These are phyloP conservation scores for Schizothorax lantsangensis DNA, from an alignment of 2,797 vertebrate species.

Conservation along the genomic window DNA sequence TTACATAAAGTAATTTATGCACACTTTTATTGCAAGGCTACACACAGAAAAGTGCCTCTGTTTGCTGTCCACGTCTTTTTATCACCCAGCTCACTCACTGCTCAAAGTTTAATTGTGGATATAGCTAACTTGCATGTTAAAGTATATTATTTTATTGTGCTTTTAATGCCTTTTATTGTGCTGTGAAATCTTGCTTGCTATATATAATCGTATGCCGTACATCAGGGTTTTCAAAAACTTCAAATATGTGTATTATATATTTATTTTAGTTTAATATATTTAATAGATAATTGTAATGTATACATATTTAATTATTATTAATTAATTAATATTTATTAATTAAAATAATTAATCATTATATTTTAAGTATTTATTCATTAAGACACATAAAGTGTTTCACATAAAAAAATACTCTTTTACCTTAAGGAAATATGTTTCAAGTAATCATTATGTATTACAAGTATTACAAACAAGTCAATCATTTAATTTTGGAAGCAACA, in stretches of 20 bases:
- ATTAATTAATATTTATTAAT: background rate
- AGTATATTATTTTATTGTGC: background rate
- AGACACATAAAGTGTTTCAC: background rate
- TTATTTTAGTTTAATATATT: background rate
- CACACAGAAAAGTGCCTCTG: conserved; percentile 70
- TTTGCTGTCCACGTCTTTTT: conserved; percentile 31
- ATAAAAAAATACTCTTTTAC: background rate
- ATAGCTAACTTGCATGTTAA: background rate
- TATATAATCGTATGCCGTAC: background rate
- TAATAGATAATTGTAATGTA: background rate
- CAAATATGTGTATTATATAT: background rate
- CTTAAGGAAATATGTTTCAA: background rate
- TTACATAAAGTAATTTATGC: conserved; percentile 99
- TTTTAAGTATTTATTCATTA: background rate
- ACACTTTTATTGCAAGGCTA: conserved; percentile 91
- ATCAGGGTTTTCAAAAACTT: background rate
- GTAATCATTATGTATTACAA: background rate
- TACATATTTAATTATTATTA: background rate
- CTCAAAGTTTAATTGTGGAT: conserved; percentile 11
- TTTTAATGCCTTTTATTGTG: background rate
- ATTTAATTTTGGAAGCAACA: background rate
- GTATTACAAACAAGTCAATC: background rate
- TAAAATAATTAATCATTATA: background rate
- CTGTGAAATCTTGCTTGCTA: background rate
- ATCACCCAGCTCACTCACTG: conserved; percentile 9